A percentile compares a stretch with the other conserved stretches of the same genome.
phyloP scores from a whole-genome alignment of 2,888 invertebrate species.

The Diarsia mendica region DNA sequence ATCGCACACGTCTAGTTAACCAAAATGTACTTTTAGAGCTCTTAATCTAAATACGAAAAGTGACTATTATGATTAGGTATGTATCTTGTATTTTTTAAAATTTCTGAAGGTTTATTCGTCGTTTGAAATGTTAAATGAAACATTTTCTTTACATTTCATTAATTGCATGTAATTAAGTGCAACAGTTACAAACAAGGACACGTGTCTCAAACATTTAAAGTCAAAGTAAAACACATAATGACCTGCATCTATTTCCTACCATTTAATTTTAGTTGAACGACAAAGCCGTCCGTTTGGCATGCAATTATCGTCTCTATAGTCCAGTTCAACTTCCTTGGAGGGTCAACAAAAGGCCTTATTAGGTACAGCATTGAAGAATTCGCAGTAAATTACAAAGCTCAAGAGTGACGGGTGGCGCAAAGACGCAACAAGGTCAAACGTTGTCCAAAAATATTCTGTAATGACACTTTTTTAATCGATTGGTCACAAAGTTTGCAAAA shows the following conservation, averaged over 20 bases:
- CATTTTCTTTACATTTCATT: slow-evolving; percentile 15
- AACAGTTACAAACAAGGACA: slow-evolving; percentile 44
- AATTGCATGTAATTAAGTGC: slow-evolving; percentile 31
- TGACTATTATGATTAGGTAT: not conserved
- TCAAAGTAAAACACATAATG: slow-evolving; percentile 47
- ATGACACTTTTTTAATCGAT: slow-evolving; percentile 75
- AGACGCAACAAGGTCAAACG: slow-evolving; percentile 77
- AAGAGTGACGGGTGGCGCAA: slow-evolving; percentile 73
- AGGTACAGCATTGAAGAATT: slow-evolving; percentile 63
- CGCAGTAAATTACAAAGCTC: slow-evolving; percentile 57
- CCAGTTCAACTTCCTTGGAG: slow-evolving; percentile 55
- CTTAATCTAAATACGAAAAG: not conserved
- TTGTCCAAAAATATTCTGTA: slow-evolving; percentile 76
- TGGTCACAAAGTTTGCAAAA: slow-evolving; percentile 70
- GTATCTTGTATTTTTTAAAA: not conserved
- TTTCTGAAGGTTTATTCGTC: not conserved
- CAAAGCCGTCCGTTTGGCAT: slow-evolving; percentile 37
- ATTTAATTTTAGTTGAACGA: slow-evolving; percentile 53
- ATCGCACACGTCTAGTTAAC: not conserved
- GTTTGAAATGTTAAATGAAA: slow-evolving; percentile 20
- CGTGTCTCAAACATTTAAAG: slow-evolving; percentile 43
- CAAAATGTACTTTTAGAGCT: not conserved
- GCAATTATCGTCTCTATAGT: slow-evolving; percentile 51
- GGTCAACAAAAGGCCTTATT: slow-evolving; percentile 69
- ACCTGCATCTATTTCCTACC: slow-evolving; percentile 52